A percentile compares a stretch with the other conserved stretches of the same genome.
These are phyloP conservation scores for Oncorhynchus kisutch DNA, from an alignment of 2,113 vertebrate genomes.

Conservation along the genomic window DNA sequence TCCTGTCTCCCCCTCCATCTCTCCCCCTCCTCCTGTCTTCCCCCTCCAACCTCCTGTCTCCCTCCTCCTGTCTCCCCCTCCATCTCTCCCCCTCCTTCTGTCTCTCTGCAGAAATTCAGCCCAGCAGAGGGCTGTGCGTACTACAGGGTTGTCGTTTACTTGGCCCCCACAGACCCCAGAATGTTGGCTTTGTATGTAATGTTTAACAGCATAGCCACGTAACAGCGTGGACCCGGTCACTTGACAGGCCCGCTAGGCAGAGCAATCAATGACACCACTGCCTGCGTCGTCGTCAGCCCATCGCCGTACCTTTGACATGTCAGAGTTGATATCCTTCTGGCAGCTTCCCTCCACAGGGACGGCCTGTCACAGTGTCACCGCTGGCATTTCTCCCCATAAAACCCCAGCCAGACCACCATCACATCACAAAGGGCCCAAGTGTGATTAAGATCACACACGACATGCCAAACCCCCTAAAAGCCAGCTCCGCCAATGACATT, in stretches of 20 bases:
- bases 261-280: too few species aligned
- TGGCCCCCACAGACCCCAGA: background rate
- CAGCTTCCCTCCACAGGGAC: conserved; percentile 22
- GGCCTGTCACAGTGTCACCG: conserved; percentile 40
- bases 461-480: background rate
- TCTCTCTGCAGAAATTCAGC: background rate
- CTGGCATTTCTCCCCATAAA: conserved; percentile 37
- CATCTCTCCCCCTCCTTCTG: background rate
- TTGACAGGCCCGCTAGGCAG: background rate
- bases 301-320: conserved; percentile 6
- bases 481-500: background rate
- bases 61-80: too few species aligned
- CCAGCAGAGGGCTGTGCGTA: background rate
- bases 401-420: background rate
- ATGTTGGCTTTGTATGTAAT: background rate
- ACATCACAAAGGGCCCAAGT: background rate
- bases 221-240: background rate
- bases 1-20: too few species aligned
- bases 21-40: too few species aligned
- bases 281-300: too few species aligned
- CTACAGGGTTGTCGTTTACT: background rate
- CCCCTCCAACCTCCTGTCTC: too few species aligned
- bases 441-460: background rate
- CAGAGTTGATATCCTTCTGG: conserved; percentile 25
- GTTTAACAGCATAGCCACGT: background rate